A percentile compares a stretch with the other conserved stretches of the same genome.
Evolutionary conservation across 2,797 vertebrate genomes (phyloP).

Genomic region (Acropternis orthonyx): DNA sequence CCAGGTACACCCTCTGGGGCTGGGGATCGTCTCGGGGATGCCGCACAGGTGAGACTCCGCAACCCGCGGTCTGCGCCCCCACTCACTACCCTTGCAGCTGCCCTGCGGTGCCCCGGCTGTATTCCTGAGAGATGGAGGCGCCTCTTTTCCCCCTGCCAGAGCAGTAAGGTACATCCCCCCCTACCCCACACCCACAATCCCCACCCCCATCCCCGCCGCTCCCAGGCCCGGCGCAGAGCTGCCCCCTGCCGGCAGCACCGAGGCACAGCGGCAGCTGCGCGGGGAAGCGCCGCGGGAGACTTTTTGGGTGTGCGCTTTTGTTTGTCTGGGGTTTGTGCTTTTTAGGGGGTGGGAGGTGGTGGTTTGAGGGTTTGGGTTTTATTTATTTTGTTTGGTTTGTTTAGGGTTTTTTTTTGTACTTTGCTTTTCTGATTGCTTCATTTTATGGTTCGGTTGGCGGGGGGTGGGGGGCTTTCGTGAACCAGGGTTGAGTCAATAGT

Average conservation of each 20-base stretch:
- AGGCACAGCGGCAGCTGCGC: not conserved
- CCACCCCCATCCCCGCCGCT: too few relatives aligned
- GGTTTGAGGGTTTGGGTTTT: rapidly evolving
- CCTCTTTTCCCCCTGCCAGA: rapidly evolving
- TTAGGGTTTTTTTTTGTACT: too few relatives aligned
- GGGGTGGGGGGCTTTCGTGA: not conserved
- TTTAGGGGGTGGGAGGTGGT: too few relatives aligned
- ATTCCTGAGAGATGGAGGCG: rapidly evolving
- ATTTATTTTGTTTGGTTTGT: rapidly evolving
- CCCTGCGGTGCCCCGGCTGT: rapidly evolving
- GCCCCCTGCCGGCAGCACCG: not conserved
- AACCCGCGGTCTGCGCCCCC: too few relatives aligned
- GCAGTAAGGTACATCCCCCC: too few relatives aligned
- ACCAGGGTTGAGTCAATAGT: rapidly evolving
- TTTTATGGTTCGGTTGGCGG: not conserved
- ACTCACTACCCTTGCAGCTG: not conserved
- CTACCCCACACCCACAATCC: too few relatives aligned
- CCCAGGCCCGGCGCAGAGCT: not conserved
- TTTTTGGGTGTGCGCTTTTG: too few relatives aligned
- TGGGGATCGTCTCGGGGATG: too few relatives aligned
- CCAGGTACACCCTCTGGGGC: rapidly evolving
- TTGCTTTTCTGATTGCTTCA: not conserved
- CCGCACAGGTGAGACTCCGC: not conserved
- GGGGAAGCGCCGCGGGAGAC: not conserved
- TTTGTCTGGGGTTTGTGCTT: too few relatives aligned